These are phyloP conservation scores for Drosophila ambigua DNA, from an alignment of 1,140 invertebrate genomes.

Conservation along the genomic window DNA sequence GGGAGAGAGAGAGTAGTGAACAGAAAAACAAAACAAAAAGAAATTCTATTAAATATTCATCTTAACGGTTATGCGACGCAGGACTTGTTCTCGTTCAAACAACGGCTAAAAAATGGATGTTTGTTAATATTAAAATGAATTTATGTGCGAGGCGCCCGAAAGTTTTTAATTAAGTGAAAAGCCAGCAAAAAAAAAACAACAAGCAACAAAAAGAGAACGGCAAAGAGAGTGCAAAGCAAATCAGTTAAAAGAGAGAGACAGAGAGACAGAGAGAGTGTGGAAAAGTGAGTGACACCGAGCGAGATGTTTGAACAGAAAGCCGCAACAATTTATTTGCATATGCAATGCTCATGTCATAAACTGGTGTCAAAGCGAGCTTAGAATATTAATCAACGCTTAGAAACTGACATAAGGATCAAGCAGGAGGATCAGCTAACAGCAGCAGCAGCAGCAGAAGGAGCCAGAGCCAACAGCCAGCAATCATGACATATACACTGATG, in stretches of 20 bases:
- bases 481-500: slow-evolving; percentile 19
- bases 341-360: slow-evolving; percentile 45
- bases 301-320: slow-evolving; percentile 62
- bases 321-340: slow-evolving; percentile 65
- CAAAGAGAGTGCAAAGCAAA: slow-evolving; percentile 37
- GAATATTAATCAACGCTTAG: slow-evolving; percentile 23
- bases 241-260: slow-evolving; percentile 12
- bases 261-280: slow-evolving; percentile 19
- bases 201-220: slow-evolving; percentile 23
- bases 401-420: slow-evolving; percentile 4
- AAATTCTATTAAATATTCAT: slow-evolving; percentile 79
- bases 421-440: slow-evolving; percentile 14
- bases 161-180: slow-evolving; percentile 82
- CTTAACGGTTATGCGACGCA: slow-evolving; percentile 70
- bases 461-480: slow-evolving; percentile 23
- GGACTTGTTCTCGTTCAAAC: slow-evolving; percentile 44
- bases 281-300: slow-evolving; percentile 14
- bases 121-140: slow-evolving; percentile 82
- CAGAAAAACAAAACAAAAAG: not conserved
- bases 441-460: slow-evolving; percentile 26
- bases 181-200: slow-evolving; percentile 52
- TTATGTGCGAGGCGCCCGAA: slow-evolving; percentile 68
- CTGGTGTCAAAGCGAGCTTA: slow-evolving; percentile 16
- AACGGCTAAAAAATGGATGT: slow-evolving; percentile 54
- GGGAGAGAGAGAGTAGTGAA: slow-evolving; percentile 7